Percentiles rank a stretch among this genome's conserved stretches.
Evolutionary conservation across 1,140 invertebrate genomes (phyloP).

Genomic region (Hylyphantes graminicola): DNA sequence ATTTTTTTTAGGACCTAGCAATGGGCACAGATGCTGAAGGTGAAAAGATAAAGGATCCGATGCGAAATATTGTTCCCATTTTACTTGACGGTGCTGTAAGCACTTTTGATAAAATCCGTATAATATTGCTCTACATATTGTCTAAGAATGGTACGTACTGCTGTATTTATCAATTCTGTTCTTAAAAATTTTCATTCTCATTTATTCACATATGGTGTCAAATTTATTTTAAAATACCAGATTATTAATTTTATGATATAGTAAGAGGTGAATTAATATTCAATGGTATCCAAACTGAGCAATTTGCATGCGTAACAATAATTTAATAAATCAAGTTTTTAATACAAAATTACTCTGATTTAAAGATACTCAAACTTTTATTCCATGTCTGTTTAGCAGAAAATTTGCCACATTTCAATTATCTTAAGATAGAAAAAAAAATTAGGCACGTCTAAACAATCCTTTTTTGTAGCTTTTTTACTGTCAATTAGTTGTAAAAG

Average conservation of each 20-base stretch:
- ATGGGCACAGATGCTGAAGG: conserved; percentile 94
- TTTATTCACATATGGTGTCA: not conserved
- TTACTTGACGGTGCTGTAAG: conserved; percentile 85
- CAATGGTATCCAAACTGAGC: too few relatives aligned
- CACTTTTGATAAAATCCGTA: conserved; percentile 96
- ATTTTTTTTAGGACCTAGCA: conserved; percentile 84
- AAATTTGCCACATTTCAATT: too few relatives aligned
- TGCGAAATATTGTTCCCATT: conserved; percentile 98
- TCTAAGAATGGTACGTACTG: conserved; percentile 87
- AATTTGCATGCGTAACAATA: too few relatives aligned
- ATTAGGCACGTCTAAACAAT: too few relatives aligned
- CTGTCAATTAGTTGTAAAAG: too few relatives aligned
- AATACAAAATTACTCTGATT: not conserved
- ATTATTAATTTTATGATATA: too few relatives aligned
- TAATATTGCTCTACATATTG: conserved; percentile 98
- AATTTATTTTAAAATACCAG: not conserved
- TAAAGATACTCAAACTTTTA: not conserved
- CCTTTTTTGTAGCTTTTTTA: too few relatives aligned
- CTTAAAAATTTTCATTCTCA: too few relatives aligned
- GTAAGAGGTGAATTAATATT: too few relatives aligned
- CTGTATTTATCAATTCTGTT: not conserved
- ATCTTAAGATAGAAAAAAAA: too few relatives aligned
- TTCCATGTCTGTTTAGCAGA: too few relatives aligned
- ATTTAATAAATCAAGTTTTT: not conserved
- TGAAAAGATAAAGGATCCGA: conserved; percentile 99